These are phyloP conservation scores for Drosophila azteca DNA, from an alignment of 1,140 invertebrate genomes.

Conservation along the genomic window DNA sequence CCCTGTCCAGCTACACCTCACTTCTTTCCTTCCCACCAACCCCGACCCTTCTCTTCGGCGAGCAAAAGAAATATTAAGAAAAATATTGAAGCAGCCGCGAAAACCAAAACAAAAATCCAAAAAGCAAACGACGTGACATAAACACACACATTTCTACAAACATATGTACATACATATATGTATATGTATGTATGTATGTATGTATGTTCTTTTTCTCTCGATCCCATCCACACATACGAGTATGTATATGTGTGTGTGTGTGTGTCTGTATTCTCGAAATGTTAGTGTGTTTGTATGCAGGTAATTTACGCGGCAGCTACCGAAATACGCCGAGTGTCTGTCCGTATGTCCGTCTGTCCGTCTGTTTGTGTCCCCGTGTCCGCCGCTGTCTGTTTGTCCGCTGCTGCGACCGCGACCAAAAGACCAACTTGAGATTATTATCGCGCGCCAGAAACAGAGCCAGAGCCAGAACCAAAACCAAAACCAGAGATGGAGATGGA, in stretches of 20 bases:
- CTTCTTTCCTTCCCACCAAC: not conserved
- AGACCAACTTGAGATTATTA: slow-evolving; percentile 76
- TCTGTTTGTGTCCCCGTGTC: slow-evolving; percentile 5
- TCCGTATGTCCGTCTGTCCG: slow-evolving; percentile 21
- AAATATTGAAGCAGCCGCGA: slow-evolving; percentile 52
- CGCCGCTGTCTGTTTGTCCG: slow-evolving; percentile 7
- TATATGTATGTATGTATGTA: slow-evolving; percentile 15
- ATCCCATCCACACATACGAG: slow-evolving; percentile 20
- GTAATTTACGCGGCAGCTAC: slow-evolving; percentile 83
- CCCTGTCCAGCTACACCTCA: slow-evolving; percentile 13
- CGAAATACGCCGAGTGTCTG: slow-evolving; percentile 75
- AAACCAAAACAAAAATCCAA: slow-evolving; percentile 63
- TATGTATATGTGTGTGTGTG: slow-evolving; percentile 19
- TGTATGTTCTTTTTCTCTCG: slow-evolving; percentile 21
- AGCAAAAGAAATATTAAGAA: slow-evolving; percentile 43
- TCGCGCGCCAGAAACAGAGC: slow-evolving; percentile 80
- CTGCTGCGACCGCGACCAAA: slow-evolving; percentile 25
- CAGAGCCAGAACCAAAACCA: slow-evolving; percentile 6
- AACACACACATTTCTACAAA: slow-evolving; percentile 39
- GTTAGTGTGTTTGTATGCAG: slow-evolving; percentile 74
- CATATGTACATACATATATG: slow-evolving; percentile 8
- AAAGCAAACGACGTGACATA: slow-evolving; percentile 75
- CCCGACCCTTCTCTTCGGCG: not conserved
- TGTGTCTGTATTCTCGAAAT: slow-evolving; percentile 57
- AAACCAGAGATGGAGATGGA: slow-evolving; percentile 35